These are phyloP conservation scores for Chlorodrepanis virens DNA, from an alignment of 2,113 vertebrate species.

Conservation along the genomic window DNA sequence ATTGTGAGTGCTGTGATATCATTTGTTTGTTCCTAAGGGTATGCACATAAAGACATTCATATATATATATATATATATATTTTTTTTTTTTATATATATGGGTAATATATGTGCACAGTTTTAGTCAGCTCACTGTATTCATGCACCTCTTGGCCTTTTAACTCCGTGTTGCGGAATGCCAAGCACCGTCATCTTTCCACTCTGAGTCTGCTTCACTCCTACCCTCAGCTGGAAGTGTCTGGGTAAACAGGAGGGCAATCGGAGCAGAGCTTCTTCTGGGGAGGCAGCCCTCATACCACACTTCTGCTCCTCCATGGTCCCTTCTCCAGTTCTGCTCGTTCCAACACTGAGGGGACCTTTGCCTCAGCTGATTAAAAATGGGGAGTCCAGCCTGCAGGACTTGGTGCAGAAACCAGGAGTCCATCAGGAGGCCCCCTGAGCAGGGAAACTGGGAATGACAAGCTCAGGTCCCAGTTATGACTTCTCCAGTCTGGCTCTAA, in stretches of 20 bases:
- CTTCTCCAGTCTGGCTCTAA: neutral
- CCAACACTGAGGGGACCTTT: accelerated
- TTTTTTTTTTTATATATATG: too few relatives aligned
- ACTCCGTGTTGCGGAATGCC: neutral
- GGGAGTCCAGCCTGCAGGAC: neutral
- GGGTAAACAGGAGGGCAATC: neutral
- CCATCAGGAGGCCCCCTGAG: neutral
- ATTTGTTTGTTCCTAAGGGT: neutral
- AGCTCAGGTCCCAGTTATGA: neutral
- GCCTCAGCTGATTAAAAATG: neutral
- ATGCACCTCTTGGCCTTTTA: neutral
- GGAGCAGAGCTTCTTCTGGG: neutral
- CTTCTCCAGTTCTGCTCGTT: neutral
- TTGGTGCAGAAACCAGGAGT: neutral
- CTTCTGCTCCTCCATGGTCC: neutral
- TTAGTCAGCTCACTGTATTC: neutral
- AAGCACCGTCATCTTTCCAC: neutral
- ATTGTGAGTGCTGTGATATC: neutral
- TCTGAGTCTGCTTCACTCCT: neutral
- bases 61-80: too few relatives aligned
- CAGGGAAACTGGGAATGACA: neutral
- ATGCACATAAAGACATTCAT: neutral
- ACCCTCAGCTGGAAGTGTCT: neutral
- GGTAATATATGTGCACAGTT: neutral
- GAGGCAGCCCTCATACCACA: accelerated